A percentile compares a stretch with the other conserved stretches of the same genome.
Conservation (phyloP, 1,140 invertebrate species). For the Drosophila pseudoananassae region DNA sequence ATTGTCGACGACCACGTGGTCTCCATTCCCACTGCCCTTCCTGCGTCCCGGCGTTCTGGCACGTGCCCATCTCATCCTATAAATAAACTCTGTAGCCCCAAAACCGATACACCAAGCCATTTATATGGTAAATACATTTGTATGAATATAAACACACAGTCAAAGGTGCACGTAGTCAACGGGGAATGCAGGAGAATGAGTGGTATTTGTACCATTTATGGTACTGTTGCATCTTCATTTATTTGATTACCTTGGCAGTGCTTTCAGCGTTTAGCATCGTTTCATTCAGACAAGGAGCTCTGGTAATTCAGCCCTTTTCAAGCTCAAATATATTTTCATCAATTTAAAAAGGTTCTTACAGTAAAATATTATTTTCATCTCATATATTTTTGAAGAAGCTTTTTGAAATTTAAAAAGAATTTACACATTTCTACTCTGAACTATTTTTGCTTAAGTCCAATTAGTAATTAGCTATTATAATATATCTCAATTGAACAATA, state of each 20-base stretch:
- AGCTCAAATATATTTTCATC: not conserved
- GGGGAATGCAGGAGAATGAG: slow-evolving; percentile 61
- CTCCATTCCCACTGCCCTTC: not conserved
- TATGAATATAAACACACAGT: too few relatives aligned
- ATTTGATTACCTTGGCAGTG: slow-evolving; percentile 57
- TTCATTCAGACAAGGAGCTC: slow-evolving; percentile 13
- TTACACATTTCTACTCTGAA: too few relatives aligned
- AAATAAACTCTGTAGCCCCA: slow-evolving; percentile 48
- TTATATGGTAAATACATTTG: not conserved
- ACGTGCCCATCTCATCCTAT: slow-evolving; percentile 62
- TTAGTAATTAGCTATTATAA: too few relatives aligned
- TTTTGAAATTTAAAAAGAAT: too few relatives aligned
- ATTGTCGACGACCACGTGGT: slow-evolving; percentile 41
- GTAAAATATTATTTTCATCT: too few relatives aligned
- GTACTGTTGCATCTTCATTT: slow-evolving; percentile 72
- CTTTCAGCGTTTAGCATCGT: not conserved
- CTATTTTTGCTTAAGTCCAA: too few relatives aligned
- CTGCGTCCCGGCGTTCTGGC: slow-evolving; percentile 45
- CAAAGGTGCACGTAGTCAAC: slow-evolving; percentile 47
- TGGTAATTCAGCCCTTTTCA: not conserved
- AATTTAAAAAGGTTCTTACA: not conserved
- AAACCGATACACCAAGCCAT: slow-evolving; percentile 28
- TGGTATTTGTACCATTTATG: slow-evolving; percentile 70
- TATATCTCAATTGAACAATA: slow-evolving; percentile 21
- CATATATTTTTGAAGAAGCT: not conserved